These are phyloP conservation scores for Solea senegalensis DNA, from an alignment of 2,113 vertebrate genomes.

Conservation along the genomic window DNA sequence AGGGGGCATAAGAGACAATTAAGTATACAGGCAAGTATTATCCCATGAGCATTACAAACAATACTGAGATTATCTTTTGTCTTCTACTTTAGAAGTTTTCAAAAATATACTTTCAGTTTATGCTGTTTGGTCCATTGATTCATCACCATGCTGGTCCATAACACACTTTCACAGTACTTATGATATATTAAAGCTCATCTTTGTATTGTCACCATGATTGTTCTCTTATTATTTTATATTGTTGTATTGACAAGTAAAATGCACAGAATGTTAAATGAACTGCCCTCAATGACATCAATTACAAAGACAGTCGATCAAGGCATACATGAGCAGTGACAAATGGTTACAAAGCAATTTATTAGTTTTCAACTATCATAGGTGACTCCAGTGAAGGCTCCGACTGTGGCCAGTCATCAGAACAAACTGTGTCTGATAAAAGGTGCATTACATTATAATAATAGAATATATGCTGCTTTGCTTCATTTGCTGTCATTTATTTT, in stretches of 20 bases:
- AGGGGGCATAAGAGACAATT: no score
- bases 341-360: conserved; percentile 33
- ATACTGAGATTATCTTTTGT: no score
- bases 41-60: no score
- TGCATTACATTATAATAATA: conserved; percentile 42
- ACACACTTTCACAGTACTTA: no score
- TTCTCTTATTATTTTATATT: no score
- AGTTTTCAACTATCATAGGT: conserved; percentile 25
- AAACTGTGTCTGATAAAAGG: conserved; percentile 22
- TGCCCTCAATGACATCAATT: conserved; percentile 9
- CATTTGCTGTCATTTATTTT: conserved; percentile 61
- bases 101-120: no score
- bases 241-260: not conserved
- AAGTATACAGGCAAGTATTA: no score
- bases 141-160: no score
- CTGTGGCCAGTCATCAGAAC: conserved; percentile 22
- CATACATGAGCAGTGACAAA: conserved; percentile 31
- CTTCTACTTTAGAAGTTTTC: no score
- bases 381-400: conserved; percentile 23
- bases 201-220: no score
- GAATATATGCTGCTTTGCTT: conserved; percentile 52
- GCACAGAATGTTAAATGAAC: not conserved
- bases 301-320: not conserved
- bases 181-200: no score
- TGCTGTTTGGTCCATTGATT: no score